Evolutionary conservation across 2,797 vertebrate species (phyloP), one percentile per base, ranked within the genome.

Genomic region (Rhynchonycteris naso): DNA sequence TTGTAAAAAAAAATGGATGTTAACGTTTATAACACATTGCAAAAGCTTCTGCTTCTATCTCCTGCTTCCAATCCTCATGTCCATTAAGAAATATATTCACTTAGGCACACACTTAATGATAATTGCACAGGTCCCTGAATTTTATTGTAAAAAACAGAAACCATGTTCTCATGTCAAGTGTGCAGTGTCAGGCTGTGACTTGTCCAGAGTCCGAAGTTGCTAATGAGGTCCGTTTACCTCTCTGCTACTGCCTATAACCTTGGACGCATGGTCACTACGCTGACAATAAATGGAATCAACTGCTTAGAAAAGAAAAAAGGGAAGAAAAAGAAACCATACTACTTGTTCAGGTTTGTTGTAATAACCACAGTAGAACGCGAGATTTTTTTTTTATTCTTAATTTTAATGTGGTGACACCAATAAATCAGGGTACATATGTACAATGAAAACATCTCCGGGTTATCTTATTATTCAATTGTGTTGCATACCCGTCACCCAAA

Each of bases 131-230:
- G 68, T 52, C 30, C 61, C 56, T 83, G 24, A 65, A 52, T 76
- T 80, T 81, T 80, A 75, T 5, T 71, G 15, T 85, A 35, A 96
- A 87, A 87, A 95, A 61, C 43, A 90, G 61, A 78, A 85, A 84
- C 66, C 24, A 54, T 15, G 22, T 59, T 26, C 76, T 58, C 19
- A 50, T 56, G 15, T 86, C 58, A 52, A 28, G 43, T 79, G 59
- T 69, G 28, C 24, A 59, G 28, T 21, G 43, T 68, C 35, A 47
- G 26, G 22, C 30, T 91, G 2, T 56, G 84, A 56, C 75, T 75
- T 85, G 33, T 68, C 58, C 59, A 65, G 79, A 65, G 22, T 65
- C 91, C 76, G 69, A 74, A 92, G 50, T 47, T 90, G 35, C 38
- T 52, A 26, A 80, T 33, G 69, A 93, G 63, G 33, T 63, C n/a